A percentile compares a stretch with the other conserved stretches of the same genome.
Conservation (phyloP, 1,140 invertebrate species). For the Lepidurus packardi region DNA sequence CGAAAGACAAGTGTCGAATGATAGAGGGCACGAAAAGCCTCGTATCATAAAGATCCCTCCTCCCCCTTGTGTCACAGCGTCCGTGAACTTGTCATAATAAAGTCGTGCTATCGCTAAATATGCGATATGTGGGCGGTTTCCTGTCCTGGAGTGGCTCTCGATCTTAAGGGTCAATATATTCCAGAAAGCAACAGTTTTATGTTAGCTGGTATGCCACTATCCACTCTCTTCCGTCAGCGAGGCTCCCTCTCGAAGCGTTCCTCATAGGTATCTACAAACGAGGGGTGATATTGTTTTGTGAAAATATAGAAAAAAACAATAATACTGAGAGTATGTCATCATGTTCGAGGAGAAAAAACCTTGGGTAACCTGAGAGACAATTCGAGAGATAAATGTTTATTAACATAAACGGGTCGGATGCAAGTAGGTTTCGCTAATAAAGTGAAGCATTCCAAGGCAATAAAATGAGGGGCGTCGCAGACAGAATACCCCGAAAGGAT, state of each 20-base stretch:
- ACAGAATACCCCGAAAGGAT: no score
- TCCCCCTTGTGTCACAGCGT: background rate
- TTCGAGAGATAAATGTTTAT: no score
- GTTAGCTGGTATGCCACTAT: background rate
- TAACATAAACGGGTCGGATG: no score
- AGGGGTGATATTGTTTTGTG: background rate
- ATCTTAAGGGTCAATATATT: constrained; percentile 20
- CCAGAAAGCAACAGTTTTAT: background rate
- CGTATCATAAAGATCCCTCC: background rate
- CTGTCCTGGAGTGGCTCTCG: background rate
- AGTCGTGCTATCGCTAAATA: background rate
- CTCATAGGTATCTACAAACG: background rate
- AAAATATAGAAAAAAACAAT: background rate
- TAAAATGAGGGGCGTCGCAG: no score
- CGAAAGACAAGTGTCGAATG: no score
- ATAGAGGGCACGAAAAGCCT: background rate
- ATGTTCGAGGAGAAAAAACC: no score
- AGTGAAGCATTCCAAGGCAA: no score
- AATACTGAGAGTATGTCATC: no score
- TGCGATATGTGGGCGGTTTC: background rate
- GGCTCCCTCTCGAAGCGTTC: background rate
- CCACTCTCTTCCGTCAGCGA: background rate
- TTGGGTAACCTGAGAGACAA: no score
- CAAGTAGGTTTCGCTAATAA: no score
- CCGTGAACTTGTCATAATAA: constrained; percentile 26